These are phyloP conservation scores for Apolygus lucorum DNA, from an alignment of 1,140 invertebrate genomes.

Conservation along the genomic window DNA sequence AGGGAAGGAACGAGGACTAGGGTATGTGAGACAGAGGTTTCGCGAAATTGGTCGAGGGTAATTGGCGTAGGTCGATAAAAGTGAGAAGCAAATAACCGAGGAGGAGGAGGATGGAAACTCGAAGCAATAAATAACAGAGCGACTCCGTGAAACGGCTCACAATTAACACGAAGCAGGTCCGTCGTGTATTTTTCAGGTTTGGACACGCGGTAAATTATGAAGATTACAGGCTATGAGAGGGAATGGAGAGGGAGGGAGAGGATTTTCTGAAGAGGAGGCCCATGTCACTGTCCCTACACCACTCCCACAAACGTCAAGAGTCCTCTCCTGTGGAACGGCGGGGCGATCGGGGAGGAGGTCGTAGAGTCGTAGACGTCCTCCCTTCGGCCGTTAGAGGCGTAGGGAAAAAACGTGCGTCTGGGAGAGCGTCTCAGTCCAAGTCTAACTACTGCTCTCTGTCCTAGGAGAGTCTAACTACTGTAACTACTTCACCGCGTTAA, in stretches of 20 bases:
- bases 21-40: not conserved
- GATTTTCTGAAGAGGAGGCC: not conserved
- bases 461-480: no score
- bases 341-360: no score
- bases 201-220: conserved; percentile 23
- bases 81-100: conserved; percentile 21
- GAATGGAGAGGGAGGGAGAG: not conserved
- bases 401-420: not conserved
- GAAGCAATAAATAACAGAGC: conserved; percentile 22
- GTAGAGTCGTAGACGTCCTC: no score
- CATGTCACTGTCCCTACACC: conserved; percentile 20
- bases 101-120: conserved; percentile 20
- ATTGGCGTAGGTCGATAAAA: conserved; percentile 16
- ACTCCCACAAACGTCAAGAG: conserved; percentile 16
- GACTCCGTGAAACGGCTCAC: conserved; percentile 24
- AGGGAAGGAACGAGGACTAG: no score
- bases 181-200: conserved; percentile 24
- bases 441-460: no score
- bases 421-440: no score
- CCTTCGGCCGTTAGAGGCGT: not conserved
- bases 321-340: no score
- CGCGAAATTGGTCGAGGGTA: conserved; percentile 1
- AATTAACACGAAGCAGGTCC: conserved; percentile 19
- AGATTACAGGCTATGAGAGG: conserved; percentile 21
- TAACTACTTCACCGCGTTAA: no score